Conservation (phyloP, 2,797 vertebrate species). For the Pseudopleuronectes americanus region DNA sequence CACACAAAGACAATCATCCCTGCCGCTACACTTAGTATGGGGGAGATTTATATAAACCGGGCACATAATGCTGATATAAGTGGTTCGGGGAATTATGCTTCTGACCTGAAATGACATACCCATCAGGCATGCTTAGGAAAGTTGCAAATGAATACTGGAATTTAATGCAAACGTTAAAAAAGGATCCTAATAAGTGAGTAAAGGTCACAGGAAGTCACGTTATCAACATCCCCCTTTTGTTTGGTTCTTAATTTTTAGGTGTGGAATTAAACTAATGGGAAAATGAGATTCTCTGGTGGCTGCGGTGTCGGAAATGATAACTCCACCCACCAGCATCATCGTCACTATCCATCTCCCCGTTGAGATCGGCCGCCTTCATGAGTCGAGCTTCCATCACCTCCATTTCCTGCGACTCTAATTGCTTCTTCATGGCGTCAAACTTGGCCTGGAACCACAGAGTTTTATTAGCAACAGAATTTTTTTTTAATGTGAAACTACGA, state of each 20-base stretch:
- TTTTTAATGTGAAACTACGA: not conserved
- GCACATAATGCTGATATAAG: conserved; percentile 57
- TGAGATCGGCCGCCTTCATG: conserved; percentile 92
- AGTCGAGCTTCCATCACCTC: conserved; percentile 97
- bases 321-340: conserved; percentile 83
- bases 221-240: not conserved
- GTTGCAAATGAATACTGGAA: conserved; percentile 53
- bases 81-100: conserved; percentile 56
- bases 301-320: not conserved
- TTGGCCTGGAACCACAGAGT: conserved; percentile 82
- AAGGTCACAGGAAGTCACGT: not conserved
- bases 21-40: conserved; percentile 68
- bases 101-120: conserved; percentile 64
- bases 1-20: conserved; percentile 63
- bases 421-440: conserved; percentile 92
- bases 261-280: not conserved
- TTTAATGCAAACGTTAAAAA: conserved; percentile 52
- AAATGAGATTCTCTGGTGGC: not conserved
- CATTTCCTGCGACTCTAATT: conserved; percentile 94
- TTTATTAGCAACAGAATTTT: too few species aligned
- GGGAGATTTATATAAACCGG: conserved; percentile 63
- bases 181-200: conserved; percentile 12
- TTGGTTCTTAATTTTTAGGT: not conserved
- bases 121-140: conserved; percentile 54
- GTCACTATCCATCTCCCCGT: conserved; percentile 91